Evolutionary conservation across 2,113 vertebrate genomes (phyloP).

Genomic region (Talpa occidentalis): DNA sequence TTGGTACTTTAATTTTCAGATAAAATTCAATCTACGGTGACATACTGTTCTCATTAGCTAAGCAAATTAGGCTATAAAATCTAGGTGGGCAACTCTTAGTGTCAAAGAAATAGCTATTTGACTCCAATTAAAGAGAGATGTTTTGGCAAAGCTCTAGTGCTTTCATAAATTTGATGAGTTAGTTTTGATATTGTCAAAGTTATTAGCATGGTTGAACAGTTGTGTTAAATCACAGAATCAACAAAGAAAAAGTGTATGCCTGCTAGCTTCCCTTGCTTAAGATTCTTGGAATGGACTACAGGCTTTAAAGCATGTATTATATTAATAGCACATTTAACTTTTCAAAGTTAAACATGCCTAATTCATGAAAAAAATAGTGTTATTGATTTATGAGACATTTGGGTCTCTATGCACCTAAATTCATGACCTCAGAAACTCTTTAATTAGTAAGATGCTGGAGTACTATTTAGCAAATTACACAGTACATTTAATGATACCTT

Average conservation of each 20-base stretch:
- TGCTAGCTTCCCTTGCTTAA: background rate
- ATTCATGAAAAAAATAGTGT: constrained; percentile 9
- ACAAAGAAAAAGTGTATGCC: background rate
- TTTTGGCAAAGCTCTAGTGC: background rate
- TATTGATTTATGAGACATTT: constrained; percentile 39
- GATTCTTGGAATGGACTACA: background rate
- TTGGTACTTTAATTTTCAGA: constrained; percentile 54
- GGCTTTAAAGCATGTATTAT: background rate
- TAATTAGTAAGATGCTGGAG: constrained; percentile 52
- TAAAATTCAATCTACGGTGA: constrained; percentile 26
- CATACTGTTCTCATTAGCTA: constrained; percentile 55
- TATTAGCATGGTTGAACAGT: constrained; percentile 6
- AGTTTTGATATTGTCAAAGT: constrained; percentile 38
- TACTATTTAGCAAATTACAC: constrained; percentile 50
- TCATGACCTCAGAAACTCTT: constrained; percentile 45
- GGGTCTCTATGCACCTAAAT: constrained; percentile 33
- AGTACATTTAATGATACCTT: constrained; percentile 47
- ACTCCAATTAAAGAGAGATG: constrained; percentile 41
- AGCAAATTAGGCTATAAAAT: constrained; percentile 47
- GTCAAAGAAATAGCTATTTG: constrained; percentile 46
- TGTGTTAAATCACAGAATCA: constrained; percentile 28
- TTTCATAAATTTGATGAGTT: constrained; percentile 48
- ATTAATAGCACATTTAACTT: background rate
- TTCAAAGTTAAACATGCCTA: background rate
- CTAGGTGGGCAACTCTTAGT: constrained; percentile 45